Base-by-base conservation (phyloP, 2,888 invertebrate species). In the Brachyopa scutellaris region DNA sequence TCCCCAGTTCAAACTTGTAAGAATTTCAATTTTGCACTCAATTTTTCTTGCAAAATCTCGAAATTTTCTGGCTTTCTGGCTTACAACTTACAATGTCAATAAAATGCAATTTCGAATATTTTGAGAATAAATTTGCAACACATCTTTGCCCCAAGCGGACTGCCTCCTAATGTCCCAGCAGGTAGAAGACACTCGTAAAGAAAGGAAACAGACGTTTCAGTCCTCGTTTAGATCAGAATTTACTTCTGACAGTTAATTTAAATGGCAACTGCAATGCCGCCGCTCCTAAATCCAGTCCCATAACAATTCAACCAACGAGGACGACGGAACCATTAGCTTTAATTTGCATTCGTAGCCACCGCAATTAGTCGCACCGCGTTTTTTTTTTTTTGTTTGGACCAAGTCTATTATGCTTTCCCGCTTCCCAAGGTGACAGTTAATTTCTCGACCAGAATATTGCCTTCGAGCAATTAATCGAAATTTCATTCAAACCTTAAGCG, bases 381-480 rank as follows among this genome's bases (percentile, higher is more conserved):
- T 51, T 15, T 26, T 40, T 38, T 26, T 31, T 33, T 45, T 40
- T 45, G 53, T 45, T 26, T 15, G 13, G 62, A 19, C 64, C 38
- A 29, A 79, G 66, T 73, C 73, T 73, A 79, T 79, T 79, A 73
- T 61, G 62, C 40, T 51, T 57, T n/a, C n/a, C 62, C 57, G 69
- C 45, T 45, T 47, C 73, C 53, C 77, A 82, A 77, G 70, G 82
- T 82, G 82, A 77, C 82, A 82, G 82, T 82, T 77, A 82, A 82
- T 82, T 82, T 82, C 66, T 61, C 80, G 51, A 53, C 61, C 64
- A 59, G 64, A 57, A 76, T 26, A 26, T 64, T 59, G 69, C 82
- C 82, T 77, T 61, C 82, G 55, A 77, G 82, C 76, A 82, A 82
- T 82, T 82, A 82, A 82, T 82, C 82, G 82, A 82, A 82, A 82